Percentiles rank a stretch among this genome's conserved stretches.
These are phyloP conservation scores for Phymanthus crucifer DNA, from an alignment of 92 coral and sea anemone species.

Conservation along the genomic window DNA sequence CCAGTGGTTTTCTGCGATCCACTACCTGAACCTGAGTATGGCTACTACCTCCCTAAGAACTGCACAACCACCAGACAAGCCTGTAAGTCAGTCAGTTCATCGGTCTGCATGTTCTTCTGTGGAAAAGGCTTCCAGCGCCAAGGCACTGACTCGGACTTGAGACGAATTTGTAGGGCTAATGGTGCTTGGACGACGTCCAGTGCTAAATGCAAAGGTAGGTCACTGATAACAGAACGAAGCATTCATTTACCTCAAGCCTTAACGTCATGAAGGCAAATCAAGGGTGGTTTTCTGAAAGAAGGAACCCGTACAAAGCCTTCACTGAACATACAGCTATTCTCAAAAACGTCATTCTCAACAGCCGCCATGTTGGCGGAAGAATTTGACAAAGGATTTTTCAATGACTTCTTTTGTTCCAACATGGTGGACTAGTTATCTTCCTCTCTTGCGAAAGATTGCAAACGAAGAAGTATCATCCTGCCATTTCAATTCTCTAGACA, in stretches of 20 bases:
- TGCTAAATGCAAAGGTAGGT: constrained; percentile 60
- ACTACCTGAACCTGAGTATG: constrained; percentile 49
- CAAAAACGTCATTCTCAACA: too few relatives aligned
- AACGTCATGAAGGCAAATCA: background rate
- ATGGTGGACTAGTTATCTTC: too few relatives aligned
- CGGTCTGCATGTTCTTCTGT: constrained; percentile 33
- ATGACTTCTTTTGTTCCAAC: too few relatives aligned
- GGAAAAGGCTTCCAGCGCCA: constrained; percentile 46
- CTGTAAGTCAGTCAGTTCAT: constrained; percentile 58
- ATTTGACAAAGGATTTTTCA: too few relatives aligned
- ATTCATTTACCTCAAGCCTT: background rate
- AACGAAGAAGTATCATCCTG: background rate
- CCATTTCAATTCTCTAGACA: constrained; percentile 30
- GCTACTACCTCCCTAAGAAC: constrained; percentile 44
- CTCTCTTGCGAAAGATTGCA: too few relatives aligned
- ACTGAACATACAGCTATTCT: too few relatives aligned
- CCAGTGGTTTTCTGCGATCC: constrained; percentile 65
- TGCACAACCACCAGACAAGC: constrained; percentile 55
- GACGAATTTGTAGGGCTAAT: constrained; percentile 48
- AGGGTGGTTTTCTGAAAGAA: too few relatives aligned
- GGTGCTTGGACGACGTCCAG: constrained; percentile 57
- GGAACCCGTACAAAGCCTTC: too few relatives aligned
- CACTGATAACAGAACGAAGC: background rate
- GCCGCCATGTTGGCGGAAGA: too few relatives aligned
- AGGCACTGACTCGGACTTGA: constrained; percentile 47